Conservation (phyloP, 2,888 invertebrate species). For the Ormia ochracea region DNA sequence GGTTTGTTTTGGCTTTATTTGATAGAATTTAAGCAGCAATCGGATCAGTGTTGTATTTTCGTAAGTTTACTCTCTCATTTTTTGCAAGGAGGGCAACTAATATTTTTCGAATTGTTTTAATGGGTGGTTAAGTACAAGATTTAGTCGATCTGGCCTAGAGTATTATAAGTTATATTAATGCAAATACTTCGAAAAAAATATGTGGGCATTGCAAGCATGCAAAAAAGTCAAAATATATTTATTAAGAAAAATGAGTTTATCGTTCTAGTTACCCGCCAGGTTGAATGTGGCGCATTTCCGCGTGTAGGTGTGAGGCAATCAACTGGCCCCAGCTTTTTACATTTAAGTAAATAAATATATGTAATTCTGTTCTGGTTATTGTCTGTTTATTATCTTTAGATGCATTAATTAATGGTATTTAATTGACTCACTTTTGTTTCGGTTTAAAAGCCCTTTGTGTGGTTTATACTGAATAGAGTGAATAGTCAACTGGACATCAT, state of each 20-base stretch:
- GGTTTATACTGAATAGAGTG: conserved; percentile 28
- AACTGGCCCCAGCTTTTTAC: conserved; percentile 13
- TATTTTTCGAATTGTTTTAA: no score
- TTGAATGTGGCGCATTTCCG: conserved; percentile 31
- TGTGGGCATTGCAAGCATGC: not conserved
- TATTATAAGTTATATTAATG: not conserved
- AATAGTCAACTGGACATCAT: no score
- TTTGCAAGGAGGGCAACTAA: no score
- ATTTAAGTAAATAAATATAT: conserved; percentile 34
- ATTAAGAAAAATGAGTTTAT: conserved; percentile 23
- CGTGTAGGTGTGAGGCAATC: conserved; percentile 26
- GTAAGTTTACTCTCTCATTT: no score
- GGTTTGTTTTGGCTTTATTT: no score
- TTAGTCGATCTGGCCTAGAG: no score
- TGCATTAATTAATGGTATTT: conserved; percentile 40
- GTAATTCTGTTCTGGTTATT: conserved; percentile 35
- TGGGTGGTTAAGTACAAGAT: no score
- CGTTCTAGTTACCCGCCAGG: conserved; percentile 39
- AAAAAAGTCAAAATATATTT: not conserved
- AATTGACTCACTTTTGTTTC: conserved; percentile 55
- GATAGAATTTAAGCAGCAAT: no score
- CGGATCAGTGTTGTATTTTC: no score
- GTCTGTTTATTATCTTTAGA: conserved; percentile 47
- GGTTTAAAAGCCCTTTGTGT: conserved; percentile 48
- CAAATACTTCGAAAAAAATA: not conserved